A percentile compares a stretch with the other conserved stretches of the same genome.
These are phyloP conservation scores for Tetragonula carbonaria DNA, from an alignment of 2,888 invertebrate genomes.

Conservation along the genomic window DNA sequence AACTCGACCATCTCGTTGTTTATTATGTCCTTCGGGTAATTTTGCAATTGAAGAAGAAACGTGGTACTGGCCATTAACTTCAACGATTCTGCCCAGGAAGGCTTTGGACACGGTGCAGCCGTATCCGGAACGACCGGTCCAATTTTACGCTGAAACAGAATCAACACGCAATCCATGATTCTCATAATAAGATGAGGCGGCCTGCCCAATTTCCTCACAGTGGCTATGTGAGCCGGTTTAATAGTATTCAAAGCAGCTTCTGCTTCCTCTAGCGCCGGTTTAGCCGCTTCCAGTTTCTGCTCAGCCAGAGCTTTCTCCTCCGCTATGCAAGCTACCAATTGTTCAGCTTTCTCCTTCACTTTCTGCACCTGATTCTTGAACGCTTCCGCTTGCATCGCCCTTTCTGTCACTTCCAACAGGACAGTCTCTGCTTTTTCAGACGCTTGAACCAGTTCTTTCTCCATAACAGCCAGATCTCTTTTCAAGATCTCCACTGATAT, in stretches of 20 bases:
- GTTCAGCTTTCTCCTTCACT: constrained; percentile 98
- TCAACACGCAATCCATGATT: constrained; percentile 98
- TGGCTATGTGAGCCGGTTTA: constrained; percentile 97
- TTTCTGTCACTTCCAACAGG: constrained; percentile 94
- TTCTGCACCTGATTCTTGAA: constrained; percentile 98
- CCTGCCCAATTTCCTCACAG: constrained; percentile 96
- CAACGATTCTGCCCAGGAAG: constrained; percentile 98
- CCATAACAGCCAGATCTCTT: constrained; percentile 96
- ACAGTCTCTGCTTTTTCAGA: constrained; percentile 96
- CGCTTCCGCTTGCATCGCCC: constrained; percentile 97
- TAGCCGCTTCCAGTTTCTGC: constrained; percentile 96
- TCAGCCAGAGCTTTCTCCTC: constrained; percentile 96
- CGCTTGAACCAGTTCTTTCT: constrained; percentile 95
- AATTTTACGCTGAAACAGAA: constrained; percentile 93
- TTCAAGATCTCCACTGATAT: constrained; percentile 96
- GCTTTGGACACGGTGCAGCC: constrained; percentile 94
- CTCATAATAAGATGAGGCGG: constrained; percentile 99
- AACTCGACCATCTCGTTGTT: constrained; percentile 99
- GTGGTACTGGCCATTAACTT: constrained; percentile 99
- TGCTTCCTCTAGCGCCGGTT: constrained; percentile 97
- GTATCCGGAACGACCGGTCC: constrained; percentile 93
- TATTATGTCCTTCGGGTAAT: constrained; percentile 98
- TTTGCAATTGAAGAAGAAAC: constrained; percentile 95
- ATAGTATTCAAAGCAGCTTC: constrained; percentile 98
- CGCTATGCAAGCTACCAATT: constrained; percentile 93